Conservation (phyloP, 2,888 invertebrate genomes). For the Sesia apiformis region DNA sequence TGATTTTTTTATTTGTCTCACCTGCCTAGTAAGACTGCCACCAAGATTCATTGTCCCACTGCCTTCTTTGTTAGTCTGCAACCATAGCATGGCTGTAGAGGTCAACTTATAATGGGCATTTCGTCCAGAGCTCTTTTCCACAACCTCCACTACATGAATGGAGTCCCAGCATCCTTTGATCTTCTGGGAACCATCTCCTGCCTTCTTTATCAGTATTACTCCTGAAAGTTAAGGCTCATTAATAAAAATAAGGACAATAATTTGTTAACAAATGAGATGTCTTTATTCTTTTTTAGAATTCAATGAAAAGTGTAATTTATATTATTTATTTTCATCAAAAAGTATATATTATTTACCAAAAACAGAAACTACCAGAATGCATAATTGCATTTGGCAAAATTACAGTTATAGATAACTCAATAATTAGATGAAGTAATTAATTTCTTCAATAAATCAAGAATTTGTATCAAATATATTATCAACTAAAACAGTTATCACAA, state of each 20-base stretch:
- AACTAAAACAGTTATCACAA: too few species aligned
- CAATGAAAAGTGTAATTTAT: too few species aligned
- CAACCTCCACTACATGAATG: constrained; percentile 99
- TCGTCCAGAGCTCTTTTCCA: constrained; percentile 94
- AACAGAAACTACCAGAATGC: too few species aligned
- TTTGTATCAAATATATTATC: too few species aligned
- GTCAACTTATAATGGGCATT: constrained; percentile 98
- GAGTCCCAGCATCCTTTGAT: constrained; percentile 99
- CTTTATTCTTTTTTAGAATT: background rate
- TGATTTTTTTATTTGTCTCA: constrained; percentile 24
- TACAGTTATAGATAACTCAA: too few species aligned
- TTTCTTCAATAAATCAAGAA: too few species aligned
- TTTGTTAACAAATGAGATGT: background rate
- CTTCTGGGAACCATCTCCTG: constrained; percentile 97
- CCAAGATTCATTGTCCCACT: constrained; percentile 99
- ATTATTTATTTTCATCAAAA: too few species aligned
- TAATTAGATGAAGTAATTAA: too few species aligned
- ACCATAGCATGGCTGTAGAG: constrained; percentile 99
- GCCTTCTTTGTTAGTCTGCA: constrained; percentile 96
- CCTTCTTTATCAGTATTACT: constrained; percentile 98
- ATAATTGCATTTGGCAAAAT: too few species aligned
- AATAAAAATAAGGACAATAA: background rate
- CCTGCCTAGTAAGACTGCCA: constrained; percentile 97
- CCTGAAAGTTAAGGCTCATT: constrained; percentile 66
- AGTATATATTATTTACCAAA: too few species aligned